Base-by-base conservation (phyloP, 2,113 vertebrate genomes). In the Forbesichthys agassizii region DNA sequence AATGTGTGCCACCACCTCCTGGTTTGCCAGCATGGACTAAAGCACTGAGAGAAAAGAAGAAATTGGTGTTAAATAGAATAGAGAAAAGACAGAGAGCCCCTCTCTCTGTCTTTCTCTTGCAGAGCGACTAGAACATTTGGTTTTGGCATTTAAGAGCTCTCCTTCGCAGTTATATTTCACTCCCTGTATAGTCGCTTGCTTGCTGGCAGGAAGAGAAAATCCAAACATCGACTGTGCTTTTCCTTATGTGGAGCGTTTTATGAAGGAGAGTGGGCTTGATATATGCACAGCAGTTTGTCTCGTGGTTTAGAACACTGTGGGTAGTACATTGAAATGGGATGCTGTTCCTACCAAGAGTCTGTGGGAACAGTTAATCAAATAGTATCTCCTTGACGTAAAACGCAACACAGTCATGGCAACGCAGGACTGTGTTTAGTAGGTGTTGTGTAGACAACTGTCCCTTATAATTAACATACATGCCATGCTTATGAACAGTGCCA, bases 311-410 rank as follows among this genome's bases (percentile, higher is more conserved):
- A 77, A 70, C 47, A 51, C 42, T 51, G 58, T 11, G n/a, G 33
- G 54, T 18, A 55, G 27, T 33, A 4, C 69, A 11, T 68, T 75
- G 59, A 64, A 79, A 80, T 85, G 70, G 54, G 49, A 69, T 48
- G 61, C 52, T 58, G 27, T 81, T 78, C 48, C 66, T 66, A 71
- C 73, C 74, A 67, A 80, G 73, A 66, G 70, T 68, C 61, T 57
- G 70, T 54, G 36, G 36, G 7, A 42, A 42, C 46, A 66, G 48
- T 46, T 64, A 5, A 65, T 10, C 4, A 71, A 74, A 68, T 20
- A n/a, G 33, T 8, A 46, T 56, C 36, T 13, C 27, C 61, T 48
- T 33, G 36, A 42, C 36, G 36, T 42, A 42, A 42, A 42, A 42
- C 5, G 5, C 7, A 42, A 42, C 36, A 42, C 36, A 27, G 27